phyloP scores from a whole-genome alignment of 2,797 vertebrate genomes.

The Poeciliopsis gracilis region DNA sequence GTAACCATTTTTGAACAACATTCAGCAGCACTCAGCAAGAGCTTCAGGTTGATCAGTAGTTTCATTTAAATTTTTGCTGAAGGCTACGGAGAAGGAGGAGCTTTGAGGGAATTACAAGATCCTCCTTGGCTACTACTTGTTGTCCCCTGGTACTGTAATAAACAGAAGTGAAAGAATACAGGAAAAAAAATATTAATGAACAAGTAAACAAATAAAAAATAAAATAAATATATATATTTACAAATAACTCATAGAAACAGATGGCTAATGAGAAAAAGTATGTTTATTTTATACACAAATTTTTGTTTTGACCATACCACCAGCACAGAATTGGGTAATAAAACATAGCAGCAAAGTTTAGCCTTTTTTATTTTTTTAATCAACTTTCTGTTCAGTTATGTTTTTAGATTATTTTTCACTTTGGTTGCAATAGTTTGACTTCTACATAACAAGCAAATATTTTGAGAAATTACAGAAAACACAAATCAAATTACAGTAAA shows the following conservation, averaged over 20 bases:
- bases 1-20: slow-evolving; percentile 22
- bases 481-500: too few relatives aligned
- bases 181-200: background rate
- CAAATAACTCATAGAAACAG: slow-evolving; percentile 3
- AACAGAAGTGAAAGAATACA: slow-evolving; percentile 19
- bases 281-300: background rate
- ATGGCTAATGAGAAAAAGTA: background rate
- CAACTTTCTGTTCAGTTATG: background rate
- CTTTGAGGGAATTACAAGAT: slow-evolving; percentile 84
- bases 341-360: background rate
- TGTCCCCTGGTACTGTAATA: slow-evolving; percentile 75
- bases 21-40: slow-evolving; percentile 22
- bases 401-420: too few relatives aligned
- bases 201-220: background rate
- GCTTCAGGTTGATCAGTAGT: slow-evolving; percentile 30
- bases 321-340: background rate
- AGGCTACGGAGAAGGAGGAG: slow-evolving; percentile 80
- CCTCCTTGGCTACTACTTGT: slow-evolving; percentile 80
- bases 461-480: too few relatives aligned
- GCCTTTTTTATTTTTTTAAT: background rate
- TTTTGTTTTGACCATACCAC: background rate
- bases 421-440: too few relatives aligned
- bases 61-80: slow-evolving; percentile 35
- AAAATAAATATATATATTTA: too few relatives aligned
- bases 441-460: too few relatives aligned